Evolutionary conservation across 2,888 invertebrate genomes (phyloP).

Genomic region (Tachina grossa): DNA sequence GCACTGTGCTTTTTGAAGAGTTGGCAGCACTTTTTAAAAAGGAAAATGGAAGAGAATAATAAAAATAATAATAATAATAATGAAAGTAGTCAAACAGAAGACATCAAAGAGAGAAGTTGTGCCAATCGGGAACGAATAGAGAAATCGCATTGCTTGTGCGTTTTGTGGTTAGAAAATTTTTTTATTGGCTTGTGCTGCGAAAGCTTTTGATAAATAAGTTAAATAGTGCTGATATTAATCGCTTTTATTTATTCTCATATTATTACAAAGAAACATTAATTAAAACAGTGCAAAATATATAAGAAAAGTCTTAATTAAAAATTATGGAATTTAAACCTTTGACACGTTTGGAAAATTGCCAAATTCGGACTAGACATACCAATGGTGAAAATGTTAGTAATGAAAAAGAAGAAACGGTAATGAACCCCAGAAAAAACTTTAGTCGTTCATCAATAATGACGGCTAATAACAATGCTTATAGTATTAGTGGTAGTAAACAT

Average conservation of each 20-base stretch:
- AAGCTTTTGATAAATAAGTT: constrained; percentile 29
- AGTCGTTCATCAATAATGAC: constrained; percentile 35
- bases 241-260: constrained; percentile 7
- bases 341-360: constrained; percentile 62
- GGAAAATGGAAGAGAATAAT: constrained; percentile 30
- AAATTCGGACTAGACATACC: constrained; percentile 70
- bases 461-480: constrained; percentile 27
- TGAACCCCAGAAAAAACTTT: constrained; percentile 44
- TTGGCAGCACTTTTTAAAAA: not conserved
- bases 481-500: constrained; percentile 48
- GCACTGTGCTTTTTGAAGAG: not conserved
- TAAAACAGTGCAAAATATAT: constrained; percentile 26
- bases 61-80: constrained; percentile 36
- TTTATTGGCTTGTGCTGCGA: constrained; percentile 20
- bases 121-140: not conserved
- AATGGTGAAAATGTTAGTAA: constrained; percentile 51
- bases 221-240: constrained; percentile 45
- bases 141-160: constrained; percentile 14
- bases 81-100: constrained; percentile 64
- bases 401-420: constrained; percentile 15
- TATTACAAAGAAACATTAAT: constrained; percentile 36
- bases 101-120: constrained; percentile 47
- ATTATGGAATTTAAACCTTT: constrained; percentile 61
- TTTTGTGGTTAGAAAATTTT: constrained; percentile 53
- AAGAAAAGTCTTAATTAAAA: constrained; percentile 16